Evolutionary conservation across 2,797 vertebrate species (phyloP).

Genomic region (Delichon dasypus): DNA sequence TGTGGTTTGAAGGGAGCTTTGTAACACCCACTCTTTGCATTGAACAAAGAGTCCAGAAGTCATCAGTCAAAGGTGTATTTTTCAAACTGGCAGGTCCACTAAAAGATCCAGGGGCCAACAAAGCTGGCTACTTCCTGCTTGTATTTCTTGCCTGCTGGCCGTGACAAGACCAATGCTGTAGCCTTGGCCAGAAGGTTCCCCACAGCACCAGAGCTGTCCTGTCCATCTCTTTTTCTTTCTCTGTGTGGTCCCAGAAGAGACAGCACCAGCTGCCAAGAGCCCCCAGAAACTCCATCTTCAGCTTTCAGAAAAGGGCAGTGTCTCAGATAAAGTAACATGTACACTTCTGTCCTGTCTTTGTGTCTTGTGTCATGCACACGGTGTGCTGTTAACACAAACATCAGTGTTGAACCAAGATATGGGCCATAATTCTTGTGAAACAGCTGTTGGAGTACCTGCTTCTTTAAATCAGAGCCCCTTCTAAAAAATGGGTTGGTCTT

Average conservation of each 20-base stretch:
- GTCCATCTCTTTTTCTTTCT: neutral
- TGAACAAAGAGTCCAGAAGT: neutral
- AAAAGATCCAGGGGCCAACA: neutral
- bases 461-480: neutral
- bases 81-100: neutral
- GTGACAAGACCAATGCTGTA: fast-evolving
- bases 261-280: neutral
- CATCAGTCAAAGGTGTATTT: neutral
- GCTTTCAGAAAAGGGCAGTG: neutral
- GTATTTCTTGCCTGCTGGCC: neutral
- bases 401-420: fast-evolving
- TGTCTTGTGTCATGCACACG: neutral
- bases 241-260: neutral
- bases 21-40: neutral
- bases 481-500: neutral
- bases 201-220: neutral
- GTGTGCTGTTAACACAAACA: neutral
- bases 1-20: neutral
- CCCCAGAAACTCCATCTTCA: neutral
- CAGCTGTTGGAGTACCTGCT: neutral
- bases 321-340: neutral
- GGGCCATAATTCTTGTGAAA: neutral
- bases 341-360: neutral
- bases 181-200: neutral
- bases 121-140: neutral